Percentiles rank a stretch among this genome's conserved stretches.
These are phyloP conservation scores for Odontomyia ornata DNA, from an alignment of 2,888 invertebrate species.

Conservation along the genomic window DNA sequence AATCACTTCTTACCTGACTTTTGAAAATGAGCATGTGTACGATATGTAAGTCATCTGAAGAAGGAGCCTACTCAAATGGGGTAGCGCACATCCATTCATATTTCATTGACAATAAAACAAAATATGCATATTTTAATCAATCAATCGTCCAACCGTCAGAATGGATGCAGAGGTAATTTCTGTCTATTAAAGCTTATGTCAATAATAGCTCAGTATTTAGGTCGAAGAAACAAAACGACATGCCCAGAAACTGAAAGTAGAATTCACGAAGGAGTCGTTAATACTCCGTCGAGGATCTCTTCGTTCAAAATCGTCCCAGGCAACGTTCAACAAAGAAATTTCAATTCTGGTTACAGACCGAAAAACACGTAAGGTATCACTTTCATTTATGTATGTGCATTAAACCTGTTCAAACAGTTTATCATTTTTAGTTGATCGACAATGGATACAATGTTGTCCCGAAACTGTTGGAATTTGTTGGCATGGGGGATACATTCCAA, in stretches of 20 bases:
- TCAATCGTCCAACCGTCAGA: too few species aligned
- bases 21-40: too few species aligned
- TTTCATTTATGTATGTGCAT: background rate
- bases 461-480: background rate
- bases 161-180: too few species aligned
- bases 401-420: background rate
- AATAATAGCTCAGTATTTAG: background rate
- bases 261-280: background rate
- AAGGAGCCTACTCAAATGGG: too few species aligned
- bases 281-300: background rate
- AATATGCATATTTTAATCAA: too few species aligned
- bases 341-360: background rate
- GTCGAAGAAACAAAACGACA: background rate
- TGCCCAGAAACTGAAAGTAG: background rate
- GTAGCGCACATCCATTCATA: too few species aligned
- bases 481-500: background rate
- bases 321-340: constrained; percentile 1
- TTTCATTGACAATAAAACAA: too few species aligned
- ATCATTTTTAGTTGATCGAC: background rate
- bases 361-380: background rate
- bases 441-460: constrained; percentile 23
- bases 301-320: constrained; percentile 4
- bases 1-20: too few species aligned
- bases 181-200: too few species aligned
- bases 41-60: too few species aligned